Evolutionary conservation across 2,113 vertebrate species (phyloP).

Genomic region (Bufo bufo): DNA sequence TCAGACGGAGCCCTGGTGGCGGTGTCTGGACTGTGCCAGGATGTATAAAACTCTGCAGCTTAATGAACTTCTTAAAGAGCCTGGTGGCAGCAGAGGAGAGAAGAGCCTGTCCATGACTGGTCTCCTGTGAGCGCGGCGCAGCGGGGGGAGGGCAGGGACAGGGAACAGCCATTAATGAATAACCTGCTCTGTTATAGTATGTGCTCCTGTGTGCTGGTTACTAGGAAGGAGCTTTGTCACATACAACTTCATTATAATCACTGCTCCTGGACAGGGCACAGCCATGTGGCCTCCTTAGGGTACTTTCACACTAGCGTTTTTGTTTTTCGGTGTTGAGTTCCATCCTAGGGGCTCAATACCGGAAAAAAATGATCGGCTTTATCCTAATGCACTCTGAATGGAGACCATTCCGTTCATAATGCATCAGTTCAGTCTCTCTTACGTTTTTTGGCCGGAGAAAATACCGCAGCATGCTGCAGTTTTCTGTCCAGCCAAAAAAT

Average conservation of each 20-base stretch:
- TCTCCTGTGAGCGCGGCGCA: constrained; percentile 21
- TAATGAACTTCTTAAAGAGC: neutral
- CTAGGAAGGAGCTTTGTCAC: constrained; percentile 4
- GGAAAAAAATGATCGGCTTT: too few species aligned
- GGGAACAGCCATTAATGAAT: constrained; percentile 50
- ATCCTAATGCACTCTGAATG: too few species aligned
- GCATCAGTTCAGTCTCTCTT: too few species aligned
- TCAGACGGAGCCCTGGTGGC: neutral
- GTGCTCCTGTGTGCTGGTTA: constrained; percentile 36
- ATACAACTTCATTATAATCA: neutral
- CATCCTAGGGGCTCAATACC: too few species aligned
- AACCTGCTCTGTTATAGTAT: constrained; percentile 37
- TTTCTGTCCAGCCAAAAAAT: too few species aligned
- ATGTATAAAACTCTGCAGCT: constrained; percentile 17
- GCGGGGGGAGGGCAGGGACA: neutral
- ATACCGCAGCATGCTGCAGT: too few species aligned
- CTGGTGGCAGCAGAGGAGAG: neutral
- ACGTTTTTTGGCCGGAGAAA: too few species aligned
- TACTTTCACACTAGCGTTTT: too few species aligned
- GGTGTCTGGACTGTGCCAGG: neutral
- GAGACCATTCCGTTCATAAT: too few species aligned
- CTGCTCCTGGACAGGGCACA: too few species aligned
- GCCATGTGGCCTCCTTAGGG: too few species aligned
- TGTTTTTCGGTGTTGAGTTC: too few species aligned
- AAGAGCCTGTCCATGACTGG: constrained; percentile 41